Percentiles rank a stretch among this genome's conserved stretches.
These are phyloP conservation scores for Odontocolon sp. DNA, from an alignment of 2,888 invertebrate species.

Conservation along the genomic window DNA sequence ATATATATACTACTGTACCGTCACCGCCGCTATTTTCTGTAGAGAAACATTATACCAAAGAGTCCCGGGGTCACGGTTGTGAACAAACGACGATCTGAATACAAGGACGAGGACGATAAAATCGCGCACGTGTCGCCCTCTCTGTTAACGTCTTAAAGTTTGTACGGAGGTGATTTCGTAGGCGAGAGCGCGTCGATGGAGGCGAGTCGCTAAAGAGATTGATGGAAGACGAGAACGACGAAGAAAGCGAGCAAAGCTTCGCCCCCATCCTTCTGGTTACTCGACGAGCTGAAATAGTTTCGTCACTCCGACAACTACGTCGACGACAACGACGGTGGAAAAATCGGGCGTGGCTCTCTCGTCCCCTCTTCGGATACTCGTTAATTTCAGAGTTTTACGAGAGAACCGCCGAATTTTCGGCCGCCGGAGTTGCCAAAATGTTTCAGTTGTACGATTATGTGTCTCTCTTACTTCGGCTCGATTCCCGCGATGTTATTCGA, in stretches of 20 bases:
- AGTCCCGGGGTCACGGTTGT: conserved; percentile 52
- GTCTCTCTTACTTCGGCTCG: not conserved
- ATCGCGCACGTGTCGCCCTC: conserved; percentile 6
- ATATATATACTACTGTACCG: not conserved
- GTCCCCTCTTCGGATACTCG: conserved; percentile 49
- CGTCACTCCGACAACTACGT: conserved; percentile 40
- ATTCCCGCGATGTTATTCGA: not conserved
- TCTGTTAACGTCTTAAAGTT: not conserved
- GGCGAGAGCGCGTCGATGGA: conserved; percentile 14
- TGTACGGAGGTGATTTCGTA: conserved; percentile 21
- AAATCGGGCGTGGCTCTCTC: conserved; percentile 57
- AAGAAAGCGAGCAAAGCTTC: conserved; percentile 48
- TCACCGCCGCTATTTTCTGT: conserved; percentile 23
- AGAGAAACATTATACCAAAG: conserved; percentile 58
- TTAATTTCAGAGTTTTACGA: conserved; percentile 49
- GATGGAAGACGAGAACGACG: conserved; percentile 57
- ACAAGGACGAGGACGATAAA: conserved; percentile 41
- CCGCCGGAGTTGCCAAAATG: conserved; percentile 24
- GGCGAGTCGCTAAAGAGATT: conserved; percentile 56
- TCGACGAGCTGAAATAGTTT: conserved; percentile 54
- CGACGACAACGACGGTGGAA: conserved; percentile 49
- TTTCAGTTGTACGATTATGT: too few relatives aligned
- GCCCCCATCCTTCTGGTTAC: conserved; percentile 28
- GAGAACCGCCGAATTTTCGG: conserved; percentile 12
- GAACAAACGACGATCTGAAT: conserved; percentile 34